Evolutionary conservation across 2,797 vertebrate species (phyloP).

Genomic region (Catamblyrhynchus diadema): DNA sequence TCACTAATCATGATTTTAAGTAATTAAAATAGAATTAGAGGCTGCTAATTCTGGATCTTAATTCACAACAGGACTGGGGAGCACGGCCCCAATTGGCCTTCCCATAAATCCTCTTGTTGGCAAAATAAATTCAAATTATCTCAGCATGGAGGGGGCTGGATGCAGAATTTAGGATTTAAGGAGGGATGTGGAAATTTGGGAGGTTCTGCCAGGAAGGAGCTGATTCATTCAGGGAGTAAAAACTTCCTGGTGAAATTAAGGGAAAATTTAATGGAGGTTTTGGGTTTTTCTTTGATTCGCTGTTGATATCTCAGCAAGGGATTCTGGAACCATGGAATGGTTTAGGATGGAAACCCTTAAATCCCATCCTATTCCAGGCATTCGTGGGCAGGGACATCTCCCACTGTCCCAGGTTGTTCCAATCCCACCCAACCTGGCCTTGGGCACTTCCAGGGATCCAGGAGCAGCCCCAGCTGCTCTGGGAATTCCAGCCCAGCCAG

Average conservation of each 20-base stretch:
- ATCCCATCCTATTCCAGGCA: neutral
- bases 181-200: rapidly evolving
- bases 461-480: neutral
- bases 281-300: neutral
- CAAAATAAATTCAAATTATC: neutral
- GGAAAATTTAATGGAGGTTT: neutral
- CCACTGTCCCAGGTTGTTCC: neutral
- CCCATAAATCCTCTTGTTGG: neutral
- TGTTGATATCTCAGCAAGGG: neutral
- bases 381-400: neutral
- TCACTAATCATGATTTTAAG: neutral
- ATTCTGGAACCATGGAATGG: rapidly evolving
- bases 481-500: rapidly evolving
- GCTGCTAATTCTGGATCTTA: neutral
- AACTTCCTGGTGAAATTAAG: neutral
- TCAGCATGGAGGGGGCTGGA: neutral
- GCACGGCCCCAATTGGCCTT: neutral
- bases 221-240: neutral
- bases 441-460: neutral
- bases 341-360: neutral
- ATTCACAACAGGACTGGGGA: neutral
- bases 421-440: neutral
- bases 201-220: neutral
- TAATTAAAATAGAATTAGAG: neutral
- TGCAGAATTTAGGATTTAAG: neutral